Evolutionary conservation across 1,140 invertebrate species (phyloP), one percentile per base, ranked within the genome.

Genomic region (Drosophila arizonae): DNA sequence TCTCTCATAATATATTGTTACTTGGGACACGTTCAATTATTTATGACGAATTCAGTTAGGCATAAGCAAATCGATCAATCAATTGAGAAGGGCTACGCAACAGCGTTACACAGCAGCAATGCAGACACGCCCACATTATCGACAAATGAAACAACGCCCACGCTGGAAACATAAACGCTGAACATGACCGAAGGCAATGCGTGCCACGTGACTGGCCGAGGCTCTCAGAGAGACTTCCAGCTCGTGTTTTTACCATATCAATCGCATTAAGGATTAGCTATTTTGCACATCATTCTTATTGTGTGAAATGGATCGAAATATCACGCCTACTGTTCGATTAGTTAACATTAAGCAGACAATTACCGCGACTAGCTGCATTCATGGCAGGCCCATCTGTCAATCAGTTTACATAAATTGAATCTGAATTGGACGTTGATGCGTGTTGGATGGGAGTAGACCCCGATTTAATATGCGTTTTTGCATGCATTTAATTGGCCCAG

Each of bases 31-130:
- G 65, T 41, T 66, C 60, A 55, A 84, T 72, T 51, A 82, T 84
- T 81, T 50, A 84, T 84, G 80, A 84, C 63, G 50, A 79, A 79
- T 84, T 79, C 76, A 75, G 77, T 86, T 71, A 21, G 64, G 55
- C 70, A 41, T 81, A 69, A 66, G 57, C 71, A 65, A 64, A 72
- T 72, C 41, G 69, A 86, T 79, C 82, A 71, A 86, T 86, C 82
- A 86, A 79, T 79, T 52, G 71, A 57, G 21, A 51, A 71, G 54
- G 24, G 21, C 70, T 26, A 30, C 48, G 1, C 52, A 57, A 36
- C 71, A 63, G 71, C 62, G 65, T 45, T 55, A 43, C 46, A 30
- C 54, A n/a, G 6, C 55, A n/a, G 6, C 46, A n/a, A 60, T 30
- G 36, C 21, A 3, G 48, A 46, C 66, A 63, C 54, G 52, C 30